phyloP scores from a whole-genome alignment of 2,797 vertebrate genomes.

The Eutrigla gurnardus region DNA sequence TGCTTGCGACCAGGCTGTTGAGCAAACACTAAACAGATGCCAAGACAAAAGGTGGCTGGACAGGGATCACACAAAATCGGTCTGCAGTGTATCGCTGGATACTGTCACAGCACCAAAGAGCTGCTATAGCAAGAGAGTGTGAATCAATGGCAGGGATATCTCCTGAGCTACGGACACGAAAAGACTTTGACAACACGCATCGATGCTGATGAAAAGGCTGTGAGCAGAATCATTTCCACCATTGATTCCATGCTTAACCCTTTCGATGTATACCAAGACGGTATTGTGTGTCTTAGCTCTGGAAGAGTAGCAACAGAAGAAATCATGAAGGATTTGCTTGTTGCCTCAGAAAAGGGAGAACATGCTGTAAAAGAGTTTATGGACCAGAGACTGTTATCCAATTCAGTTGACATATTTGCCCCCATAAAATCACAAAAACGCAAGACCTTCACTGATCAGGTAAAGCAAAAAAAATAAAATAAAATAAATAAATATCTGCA shows the following conservation, averaged over 20 bases:
- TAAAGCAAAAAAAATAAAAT: constrained; percentile 1
- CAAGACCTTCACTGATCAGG: no score
- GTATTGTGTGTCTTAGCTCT: neutral
- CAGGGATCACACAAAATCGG: constrained; percentile 40
- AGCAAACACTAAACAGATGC: constrained; percentile 33
- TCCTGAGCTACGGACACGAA: constrained; percentile 26
- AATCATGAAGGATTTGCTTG: constrained; percentile 28
- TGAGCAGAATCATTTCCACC: constrained; percentile 43
- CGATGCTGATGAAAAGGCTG: constrained; percentile 45
- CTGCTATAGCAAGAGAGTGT: constrained; percentile 44
- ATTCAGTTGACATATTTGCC: constrained; percentile 34
- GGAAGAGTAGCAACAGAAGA: constrained; percentile 35
- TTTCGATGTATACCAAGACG: neutral
- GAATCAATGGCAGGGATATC: constrained; percentile 41
- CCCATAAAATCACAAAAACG: neutral
- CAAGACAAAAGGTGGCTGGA: constrained; percentile 31
- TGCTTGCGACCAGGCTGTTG: constrained; percentile 49
- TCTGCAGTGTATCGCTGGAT: constrained; percentile 48
- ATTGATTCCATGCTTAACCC: constrained; percentile 46
- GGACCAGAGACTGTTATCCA: no score
- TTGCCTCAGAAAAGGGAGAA: constrained; percentile 35
- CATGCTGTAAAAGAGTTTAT: constrained; percentile 33
- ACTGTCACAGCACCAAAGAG: constrained; percentile 48
- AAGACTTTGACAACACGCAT: constrained; percentile 28
- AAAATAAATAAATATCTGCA: no score